phyloP scores from a whole-genome alignment of 2,113 vertebrate genomes.

The Baryphthengus martii region DNA sequence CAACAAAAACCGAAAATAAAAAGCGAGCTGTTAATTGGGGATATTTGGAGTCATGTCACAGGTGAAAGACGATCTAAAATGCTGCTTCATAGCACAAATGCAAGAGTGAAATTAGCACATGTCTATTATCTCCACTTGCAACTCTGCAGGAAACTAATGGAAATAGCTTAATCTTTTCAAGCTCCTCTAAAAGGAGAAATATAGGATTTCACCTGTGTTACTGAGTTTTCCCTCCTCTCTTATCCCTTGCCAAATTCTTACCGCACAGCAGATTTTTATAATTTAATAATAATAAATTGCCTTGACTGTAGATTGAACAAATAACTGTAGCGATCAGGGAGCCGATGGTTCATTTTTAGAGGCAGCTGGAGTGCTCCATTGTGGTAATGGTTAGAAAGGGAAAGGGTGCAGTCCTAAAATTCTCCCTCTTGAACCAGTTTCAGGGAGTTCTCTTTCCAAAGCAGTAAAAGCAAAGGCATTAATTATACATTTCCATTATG shows the following conservation, averaged over 20 bases:
- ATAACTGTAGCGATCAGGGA: constrained; percentile 19
- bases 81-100: constrained; percentile 27
- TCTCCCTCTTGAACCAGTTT: constrained; percentile 52
- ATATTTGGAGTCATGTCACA: constrained; percentile 58
- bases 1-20: constrained; percentile 48
- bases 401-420: constrained; percentile 32
- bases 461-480: constrained; percentile 68
- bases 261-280: constrained; percentile 30
- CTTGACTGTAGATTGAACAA: background rate
- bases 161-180: constrained; percentile 63
- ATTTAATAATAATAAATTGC: constrained; percentile 21
- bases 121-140: constrained; percentile 60
- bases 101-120: constrained; percentile 63
- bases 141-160: constrained; percentile 54
- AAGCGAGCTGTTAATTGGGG: constrained; percentile 52
- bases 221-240: constrained; percentile 18
- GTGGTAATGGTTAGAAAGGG: background rate
- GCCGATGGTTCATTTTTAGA: background rate
- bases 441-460: constrained; percentile 67
- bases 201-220: constrained; percentile 15
- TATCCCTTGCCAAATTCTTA: constrained; percentile 7
- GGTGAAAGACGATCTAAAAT: constrained; percentile 68
- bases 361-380: background rate
- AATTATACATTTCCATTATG: constrained; percentile 78
- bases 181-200: constrained; percentile 36